Percentiles rank a stretch among this genome's conserved stretches.
Conservation (phyloP, 1,140 invertebrate species). For the Carcinoscorpius rotundicauda region DNA sequence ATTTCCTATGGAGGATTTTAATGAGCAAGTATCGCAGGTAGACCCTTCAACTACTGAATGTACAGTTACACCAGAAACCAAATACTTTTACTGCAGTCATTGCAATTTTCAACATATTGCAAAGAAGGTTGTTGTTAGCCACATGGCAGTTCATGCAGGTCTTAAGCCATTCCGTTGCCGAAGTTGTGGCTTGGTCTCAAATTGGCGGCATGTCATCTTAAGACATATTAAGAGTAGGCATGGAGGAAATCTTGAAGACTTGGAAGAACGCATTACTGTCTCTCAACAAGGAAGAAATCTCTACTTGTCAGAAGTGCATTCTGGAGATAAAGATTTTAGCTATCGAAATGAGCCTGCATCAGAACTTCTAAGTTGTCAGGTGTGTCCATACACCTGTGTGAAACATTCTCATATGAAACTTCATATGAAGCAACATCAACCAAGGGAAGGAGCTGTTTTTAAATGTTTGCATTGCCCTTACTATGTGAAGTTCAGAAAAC, state of each 20-base stretch:
- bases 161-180: conserved; percentile 48
- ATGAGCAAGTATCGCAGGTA: conserved; percentile 24
- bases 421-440: conserved; percentile 58
- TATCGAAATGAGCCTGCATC: no score
- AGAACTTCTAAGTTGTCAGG: conserved; percentile 40
- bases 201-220: conserved; percentile 63
- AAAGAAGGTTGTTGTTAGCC: conserved; percentile 48
- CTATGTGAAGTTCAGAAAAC: conserved; percentile 26
- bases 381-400: conserved; percentile 58
- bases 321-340: no score
- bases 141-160: conserved; percentile 28
- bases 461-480: conserved; percentile 65
- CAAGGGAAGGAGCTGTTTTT: conserved; percentile 51
- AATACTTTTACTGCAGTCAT: conserved; percentile 24
- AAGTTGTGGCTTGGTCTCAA: conserved; percentile 58
- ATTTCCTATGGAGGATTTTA: conserved; percentile 18
- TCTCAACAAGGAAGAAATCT: no score
- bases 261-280: conserved; percentile 15
- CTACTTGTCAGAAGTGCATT: no score
- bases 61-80: conserved; percentile 21
- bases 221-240: conserved; percentile 17
- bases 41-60: neutral
- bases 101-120: conserved; percentile 43
- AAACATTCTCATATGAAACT: conserved; percentile 49
- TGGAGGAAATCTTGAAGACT: conserved; percentile 16